Evolutionary conservation across 2,888 invertebrate genomes (phyloP).

Genomic region (Caradrina kadenii): DNA sequence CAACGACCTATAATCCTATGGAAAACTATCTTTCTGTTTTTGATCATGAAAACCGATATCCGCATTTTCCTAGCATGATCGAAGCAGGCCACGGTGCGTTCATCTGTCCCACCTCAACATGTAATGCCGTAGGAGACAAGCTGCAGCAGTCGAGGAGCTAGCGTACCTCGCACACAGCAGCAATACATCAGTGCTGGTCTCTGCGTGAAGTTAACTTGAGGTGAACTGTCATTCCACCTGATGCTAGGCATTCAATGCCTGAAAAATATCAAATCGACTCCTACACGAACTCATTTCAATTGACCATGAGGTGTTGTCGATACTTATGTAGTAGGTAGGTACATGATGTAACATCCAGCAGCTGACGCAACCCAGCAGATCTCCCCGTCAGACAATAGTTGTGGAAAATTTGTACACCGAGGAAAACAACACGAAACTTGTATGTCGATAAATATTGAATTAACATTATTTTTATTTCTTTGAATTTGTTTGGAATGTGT

Average conservation of each 20-base stretch:
- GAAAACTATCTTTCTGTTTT: constrained; percentile 20
- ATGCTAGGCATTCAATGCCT: no score
- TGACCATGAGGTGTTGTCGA: background rate
- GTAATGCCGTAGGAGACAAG: no score
- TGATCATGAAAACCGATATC: background rate
- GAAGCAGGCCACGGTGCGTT: no score
- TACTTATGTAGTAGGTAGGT: background rate
- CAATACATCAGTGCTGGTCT: no score
- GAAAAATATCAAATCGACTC: background rate
- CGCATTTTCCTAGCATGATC: no score
- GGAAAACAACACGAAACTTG: constrained; percentile 35
- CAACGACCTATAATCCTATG: background rate
- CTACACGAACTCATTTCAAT: no score
- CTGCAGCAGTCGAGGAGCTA: no score
- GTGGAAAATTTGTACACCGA: constrained; percentile 36
- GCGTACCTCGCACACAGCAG: no score
- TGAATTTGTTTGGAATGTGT: background rate
- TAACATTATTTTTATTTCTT: constrained; percentile 1
- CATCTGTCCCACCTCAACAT: no score
- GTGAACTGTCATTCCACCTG: no score
- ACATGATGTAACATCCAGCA: constrained; percentile 39
- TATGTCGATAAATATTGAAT: constrained; percentile 2
- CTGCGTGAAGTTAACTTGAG: no score
- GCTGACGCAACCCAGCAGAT: constrained; percentile 38
- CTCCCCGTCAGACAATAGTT: constrained; percentile 10